Evolutionary conservation across 2,797 vertebrate genomes (phyloP), one percentile per base, ranked within the genome.

Genomic region (Danio jaintianensis): DNA sequence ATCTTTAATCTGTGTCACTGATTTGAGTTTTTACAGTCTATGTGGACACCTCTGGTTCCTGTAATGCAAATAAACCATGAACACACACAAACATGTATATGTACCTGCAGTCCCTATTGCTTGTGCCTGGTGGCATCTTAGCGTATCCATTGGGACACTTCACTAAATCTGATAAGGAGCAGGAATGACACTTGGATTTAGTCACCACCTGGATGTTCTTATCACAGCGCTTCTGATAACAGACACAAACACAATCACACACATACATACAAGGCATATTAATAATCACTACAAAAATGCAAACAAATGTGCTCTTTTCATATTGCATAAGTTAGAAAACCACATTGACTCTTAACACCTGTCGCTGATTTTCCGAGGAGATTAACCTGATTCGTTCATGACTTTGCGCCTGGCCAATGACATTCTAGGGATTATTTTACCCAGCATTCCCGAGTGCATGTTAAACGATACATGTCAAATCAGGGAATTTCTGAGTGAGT

Each of bases 51-150:
- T 22, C 3, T 56, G 8, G 9, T 18, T 20, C 8, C 4, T 4
- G 10, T 9, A 18, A 20, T 4, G 8, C 18, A 53, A 55, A 15
- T 7, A 38, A 38, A 43, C 15, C 18, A 43, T 48, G 4, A 29
- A 45, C n/a, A 63, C 12, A 63, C 7, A 64, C 48, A 58, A 6
- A 6, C 22, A 50, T 22, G 29, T 72, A 53, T 16, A 68, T 84
- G 88, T 78, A 94, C 97, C 91, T 96, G 96, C 97, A 98, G 84
- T 94, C 92, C 16, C 83, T 87, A 56, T 82, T 75, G 0, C 93
- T 94, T 1, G 82, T 88, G 0, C 82, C 67, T 0, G 87, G 90
- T 5, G 88, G 91, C 38, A 89, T 87, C 86, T 84, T 93, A 29
- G 2, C 90, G 88, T 89, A 97, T n/a, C 94, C 95, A 0, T 73